Percentiles rank a stretch among this genome's conserved stretches.
Evolutionary conservation across 2,888 invertebrate genomes (phyloP).

Genomic region (Enoplolaimus lenunculus): DNA sequence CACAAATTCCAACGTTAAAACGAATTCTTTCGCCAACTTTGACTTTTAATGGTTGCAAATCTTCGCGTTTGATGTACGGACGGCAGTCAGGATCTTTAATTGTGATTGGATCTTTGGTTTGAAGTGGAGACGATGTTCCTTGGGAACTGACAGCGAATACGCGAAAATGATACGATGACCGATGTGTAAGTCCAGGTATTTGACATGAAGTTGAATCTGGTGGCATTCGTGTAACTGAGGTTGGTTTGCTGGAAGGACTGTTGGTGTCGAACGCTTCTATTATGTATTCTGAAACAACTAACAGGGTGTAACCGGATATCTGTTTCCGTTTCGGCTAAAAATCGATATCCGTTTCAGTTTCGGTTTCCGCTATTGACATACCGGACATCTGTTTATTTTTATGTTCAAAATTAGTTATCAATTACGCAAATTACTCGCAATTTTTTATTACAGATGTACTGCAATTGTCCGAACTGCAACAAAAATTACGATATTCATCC

Average conservation of each 20-base stretch:
- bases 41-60: conserved; percentile 69
- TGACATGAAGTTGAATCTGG: neutral
- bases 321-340: too few relatives aligned
- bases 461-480: too few relatives aligned
- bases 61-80: conserved; percentile 63
- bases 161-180: too few relatives aligned
- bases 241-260: conserved; percentile 71
- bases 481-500: too few relatives aligned
- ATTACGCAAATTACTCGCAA: too few relatives aligned
- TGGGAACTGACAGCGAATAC: neutral
- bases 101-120: neutral
- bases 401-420: too few relatives aligned
- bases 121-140: neutral
- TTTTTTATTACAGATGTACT: too few relatives aligned
- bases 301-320: too few relatives aligned
- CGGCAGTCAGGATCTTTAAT: conserved; percentile 6
- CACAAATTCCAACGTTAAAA: conserved; percentile 82
- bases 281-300: conserved; percentile 55
- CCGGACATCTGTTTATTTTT: too few relatives aligned
- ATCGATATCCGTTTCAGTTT: too few relatives aligned
- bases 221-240: neutral
- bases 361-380: too few relatives aligned
- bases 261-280: conserved; percentile 78
- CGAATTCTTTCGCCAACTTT: conserved; percentile 89
- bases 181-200: too few relatives aligned